A percentile compares a stretch with the other conserved stretches of the same genome.
Conservation (phyloP, 1,140 invertebrate species). For the Rhopalosiphum maidis region DNA sequence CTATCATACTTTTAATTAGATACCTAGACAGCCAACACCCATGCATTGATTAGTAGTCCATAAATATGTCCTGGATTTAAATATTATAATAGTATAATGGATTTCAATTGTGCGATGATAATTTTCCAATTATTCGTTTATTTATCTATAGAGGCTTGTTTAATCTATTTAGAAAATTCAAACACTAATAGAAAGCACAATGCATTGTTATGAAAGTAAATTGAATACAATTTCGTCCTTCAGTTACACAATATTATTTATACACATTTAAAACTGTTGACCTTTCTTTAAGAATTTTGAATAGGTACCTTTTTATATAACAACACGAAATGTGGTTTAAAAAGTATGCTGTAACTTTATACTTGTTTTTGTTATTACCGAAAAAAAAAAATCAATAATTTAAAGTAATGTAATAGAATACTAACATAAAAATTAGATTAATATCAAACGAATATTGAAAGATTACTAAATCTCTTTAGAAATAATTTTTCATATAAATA, state of each 20-base stretch:
- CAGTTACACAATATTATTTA: not conserved
- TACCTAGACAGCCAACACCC: not conserved
- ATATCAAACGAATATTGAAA: not conserved
- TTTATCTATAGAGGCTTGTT: not conserved
- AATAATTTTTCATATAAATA: not conserved
- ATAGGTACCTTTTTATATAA: not conserved
- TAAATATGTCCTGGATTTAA: slow-evolving; percentile 5
- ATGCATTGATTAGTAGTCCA: not conserved
- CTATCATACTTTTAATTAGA: not conserved
- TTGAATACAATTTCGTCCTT: slow-evolving; percentile 13
- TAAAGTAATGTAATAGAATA: not conserved
- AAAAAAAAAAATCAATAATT: slow-evolving; percentile 6
- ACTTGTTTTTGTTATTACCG: not conserved
- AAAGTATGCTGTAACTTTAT: not conserved
- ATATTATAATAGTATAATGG: not conserved
- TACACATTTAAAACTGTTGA: not conserved
- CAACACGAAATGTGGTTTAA: not conserved
- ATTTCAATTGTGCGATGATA: not conserved
- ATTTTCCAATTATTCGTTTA: not conserved
- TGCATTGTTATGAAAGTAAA: slow-evolving; percentile 5
- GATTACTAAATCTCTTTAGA: not conserved
- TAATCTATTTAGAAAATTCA: not conserved
- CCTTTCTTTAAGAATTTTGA: slow-evolving; percentile 18
- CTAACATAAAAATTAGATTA: not conserved
- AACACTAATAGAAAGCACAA: not conserved